These are phyloP conservation scores for Argentina silus DNA, from an alignment of 2,797 vertebrate species.

Conservation along the genomic window DNA sequence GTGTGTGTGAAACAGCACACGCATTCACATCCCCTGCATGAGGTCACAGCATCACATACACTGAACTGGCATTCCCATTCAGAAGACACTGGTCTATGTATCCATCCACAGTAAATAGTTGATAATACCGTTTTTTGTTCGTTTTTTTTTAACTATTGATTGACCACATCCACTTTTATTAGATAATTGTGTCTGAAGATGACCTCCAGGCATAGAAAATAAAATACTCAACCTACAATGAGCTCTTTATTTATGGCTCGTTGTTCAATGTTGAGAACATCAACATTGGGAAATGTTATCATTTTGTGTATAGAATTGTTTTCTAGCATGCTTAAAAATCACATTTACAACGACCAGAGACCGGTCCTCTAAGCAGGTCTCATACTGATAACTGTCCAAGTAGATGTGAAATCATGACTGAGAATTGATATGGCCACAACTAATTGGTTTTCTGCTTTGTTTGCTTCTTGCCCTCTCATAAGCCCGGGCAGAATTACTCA, in stretches of 20 bases:
- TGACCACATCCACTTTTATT: conserved; percentile 21
- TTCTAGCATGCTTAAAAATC: conserved; percentile 15
- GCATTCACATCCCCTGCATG: conserved; percentile 32
- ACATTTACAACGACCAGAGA: conserved; percentile 41
- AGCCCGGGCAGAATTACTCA: conserved; percentile 71
- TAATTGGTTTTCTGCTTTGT: conserved; percentile 69
- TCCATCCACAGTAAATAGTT: not conserved
- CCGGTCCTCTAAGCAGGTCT: conserved; percentile 41
- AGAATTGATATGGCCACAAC: conserved; percentile 46
- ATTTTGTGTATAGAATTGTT: conserved; percentile 38
- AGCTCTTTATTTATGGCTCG: not conserved
- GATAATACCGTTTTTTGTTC: not conserved
- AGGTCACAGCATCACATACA: not conserved
- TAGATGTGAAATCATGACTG: conserved; percentile 58
- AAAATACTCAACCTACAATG: not conserved
- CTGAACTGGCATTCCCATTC: conserved; percentile 3
- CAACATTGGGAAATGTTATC: conserved; percentile 12
- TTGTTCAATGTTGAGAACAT: not conserved
- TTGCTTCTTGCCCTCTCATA: conserved; percentile 63
- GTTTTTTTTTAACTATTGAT: no score
- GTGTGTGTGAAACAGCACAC: conserved; percentile 45
- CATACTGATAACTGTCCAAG: conserved; percentile 48
- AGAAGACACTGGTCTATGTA: not conserved
- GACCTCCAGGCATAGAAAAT: conserved; percentile 6
- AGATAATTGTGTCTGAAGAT: conserved; percentile 22